Evolutionary conservation across 2,888 invertebrate species (phyloP).

Genomic region (Blastobasis lacticolella): DNA sequence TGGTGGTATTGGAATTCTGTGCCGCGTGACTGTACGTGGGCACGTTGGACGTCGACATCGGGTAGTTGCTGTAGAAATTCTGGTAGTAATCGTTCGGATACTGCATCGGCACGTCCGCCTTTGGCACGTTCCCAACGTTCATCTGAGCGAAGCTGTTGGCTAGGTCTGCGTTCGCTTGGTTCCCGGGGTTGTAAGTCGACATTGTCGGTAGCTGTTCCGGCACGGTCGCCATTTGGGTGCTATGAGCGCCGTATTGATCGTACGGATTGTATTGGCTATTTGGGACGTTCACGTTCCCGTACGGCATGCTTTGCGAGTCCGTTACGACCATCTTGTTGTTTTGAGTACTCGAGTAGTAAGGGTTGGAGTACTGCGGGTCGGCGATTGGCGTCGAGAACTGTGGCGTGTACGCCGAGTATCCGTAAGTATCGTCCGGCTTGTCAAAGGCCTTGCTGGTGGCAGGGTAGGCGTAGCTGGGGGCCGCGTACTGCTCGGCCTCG

Average conservation of each 20-base stretch:
- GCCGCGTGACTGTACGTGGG: constrained; percentile 48
- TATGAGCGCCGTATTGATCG: constrained; percentile 23
- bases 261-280: constrained; percentile 12
- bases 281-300: constrained; percentile 11
- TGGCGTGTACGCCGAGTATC: constrained; percentile 49
- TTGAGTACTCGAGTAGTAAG: constrained; percentile 50
- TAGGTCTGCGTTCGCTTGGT: constrained; percentile 36
- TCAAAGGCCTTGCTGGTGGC: constrained; percentile 36
- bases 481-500: constrained; percentile 38
- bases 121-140: constrained; percentile 36
- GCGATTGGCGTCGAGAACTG: constrained; percentile 41
- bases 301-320: constrained; percentile 38
- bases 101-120: constrained; percentile 26
- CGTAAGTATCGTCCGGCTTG: constrained; percentile 44
- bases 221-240: constrained; percentile 25
- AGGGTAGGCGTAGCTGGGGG: constrained; percentile 37
- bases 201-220: constrained; percentile 30
- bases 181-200: constrained; percentile 22
- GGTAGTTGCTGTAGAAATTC: constrained; percentile 54
- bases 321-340: constrained; percentile 40
- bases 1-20: constrained; percentile 37
- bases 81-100: constrained; percentile 46
- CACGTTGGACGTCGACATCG: constrained; percentile 38
- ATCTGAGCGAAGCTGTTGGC: constrained; percentile 50
- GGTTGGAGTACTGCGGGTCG: constrained; percentile 44